phyloP scores from a whole-genome alignment of 2,888 invertebrate genomes.

The Camptogramma bilineatum region DNA sequence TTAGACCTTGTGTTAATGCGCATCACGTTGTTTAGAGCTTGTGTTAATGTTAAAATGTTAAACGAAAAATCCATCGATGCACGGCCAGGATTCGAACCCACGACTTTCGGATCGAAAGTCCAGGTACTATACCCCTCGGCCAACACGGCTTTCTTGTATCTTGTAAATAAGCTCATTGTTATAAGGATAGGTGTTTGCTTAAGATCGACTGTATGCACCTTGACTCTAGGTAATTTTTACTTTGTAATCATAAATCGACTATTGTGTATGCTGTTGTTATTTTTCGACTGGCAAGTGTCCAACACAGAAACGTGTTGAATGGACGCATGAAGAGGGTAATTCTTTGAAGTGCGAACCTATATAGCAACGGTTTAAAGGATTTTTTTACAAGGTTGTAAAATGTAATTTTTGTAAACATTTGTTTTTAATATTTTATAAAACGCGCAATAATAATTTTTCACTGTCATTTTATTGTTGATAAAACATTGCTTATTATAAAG shows the following conservation, averaged over 20 bases:
- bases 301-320: conserved; percentile 27
- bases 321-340: background rate
- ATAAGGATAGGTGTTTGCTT: background rate
- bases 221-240: conserved; percentile 13
- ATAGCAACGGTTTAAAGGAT: background rate
- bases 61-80: too few species aligned
- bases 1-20: too few species aligned
- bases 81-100: too few species aligned
- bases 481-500: too few species aligned
- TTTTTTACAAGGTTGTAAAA: background rate
- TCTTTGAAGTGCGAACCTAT: background rate
- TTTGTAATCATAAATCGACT: conserved; percentile 25
- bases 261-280: conserved; percentile 35
- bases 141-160: too few species aligned
- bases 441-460: background rate
- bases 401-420: background rate
- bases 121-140: too few species aligned
- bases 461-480: too few species aligned
- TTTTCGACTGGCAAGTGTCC: conserved; percentile 37
- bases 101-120: too few species aligned
- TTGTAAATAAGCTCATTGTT: background rate
- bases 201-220: background rate
- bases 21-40: too few species aligned
- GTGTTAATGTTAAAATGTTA: too few species aligned
- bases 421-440: too few species aligned